phyloP scores from a whole-genome alignment of 2,888 invertebrate species.

The Myopa testacea region DNA sequence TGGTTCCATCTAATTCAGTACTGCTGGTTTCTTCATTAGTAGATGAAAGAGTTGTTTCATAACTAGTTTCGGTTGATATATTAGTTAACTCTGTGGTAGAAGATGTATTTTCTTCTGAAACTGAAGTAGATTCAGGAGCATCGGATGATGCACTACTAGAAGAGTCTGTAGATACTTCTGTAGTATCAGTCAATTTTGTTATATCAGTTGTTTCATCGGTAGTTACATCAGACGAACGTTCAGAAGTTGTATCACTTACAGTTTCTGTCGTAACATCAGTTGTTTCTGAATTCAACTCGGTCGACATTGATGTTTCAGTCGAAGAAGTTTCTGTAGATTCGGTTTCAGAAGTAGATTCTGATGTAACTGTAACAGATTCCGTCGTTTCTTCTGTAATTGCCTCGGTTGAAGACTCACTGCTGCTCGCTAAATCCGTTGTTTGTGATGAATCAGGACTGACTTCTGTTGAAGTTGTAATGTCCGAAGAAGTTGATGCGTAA shows the following conservation, averaged over 20 bases:
- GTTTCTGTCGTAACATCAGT: slow-evolving; percentile 31
- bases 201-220: slow-evolving; percentile 31
- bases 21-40: slow-evolving; percentile 26
- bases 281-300: background rate
- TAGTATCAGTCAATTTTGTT: background rate
- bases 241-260: slow-evolving; percentile 26
- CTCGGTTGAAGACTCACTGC: background rate
- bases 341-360: slow-evolving; percentile 37
- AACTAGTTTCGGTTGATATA: slow-evolving; percentile 3
- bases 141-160: slow-evolving; percentile 14
- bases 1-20: slow-evolving; percentile 38
- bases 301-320: slow-evolving; percentile 31
- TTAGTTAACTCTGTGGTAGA: slow-evolving; percentile 36
- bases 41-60: background rate
- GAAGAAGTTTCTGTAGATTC: slow-evolving; percentile 21
- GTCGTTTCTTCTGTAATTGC: slow-evolving; percentile 12
- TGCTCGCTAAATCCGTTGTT: slow-evolving; percentile 5
- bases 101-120: slow-evolving; percentile 41
- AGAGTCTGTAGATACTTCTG: background rate
- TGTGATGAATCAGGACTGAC: slow-evolving; percentile 37
- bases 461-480: slow-evolving; percentile 35
- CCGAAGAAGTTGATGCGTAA: slow-evolving; percentile 26
- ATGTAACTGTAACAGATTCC: slow-evolving; percentile 29
- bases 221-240: slow-evolving; percentile 29
- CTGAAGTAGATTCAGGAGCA: slow-evolving; percentile 6